phyloP scores from a whole-genome alignment of 2,888 invertebrate species.

The Clistopyga incitator region DNA sequence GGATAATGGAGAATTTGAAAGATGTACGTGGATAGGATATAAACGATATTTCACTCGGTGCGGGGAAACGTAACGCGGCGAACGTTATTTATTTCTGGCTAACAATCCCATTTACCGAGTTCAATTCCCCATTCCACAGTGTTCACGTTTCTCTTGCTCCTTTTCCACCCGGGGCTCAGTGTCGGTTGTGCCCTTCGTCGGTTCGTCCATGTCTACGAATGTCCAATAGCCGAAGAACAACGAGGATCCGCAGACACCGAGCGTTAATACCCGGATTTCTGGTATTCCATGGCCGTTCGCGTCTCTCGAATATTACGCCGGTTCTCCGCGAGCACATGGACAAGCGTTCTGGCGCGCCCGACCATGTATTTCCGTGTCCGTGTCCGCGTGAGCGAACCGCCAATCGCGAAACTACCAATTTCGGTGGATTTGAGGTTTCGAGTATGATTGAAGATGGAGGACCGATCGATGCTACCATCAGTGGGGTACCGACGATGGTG shows the following conservation, averaged over 20 bases:
- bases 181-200: slow-evolving; percentile 48
- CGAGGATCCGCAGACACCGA: slow-evolving; percentile 62
- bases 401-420: slow-evolving; percentile 60
- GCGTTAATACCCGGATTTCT: slow-evolving; percentile 69
- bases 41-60: slow-evolving; percentile 68
- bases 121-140: slow-evolving; percentile 71
- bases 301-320: slow-evolving; percentile 55
- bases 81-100: slow-evolving; percentile 71
- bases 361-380: slow-evolving; percentile 5
- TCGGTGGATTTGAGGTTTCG: slow-evolving; percentile 52
- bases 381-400: slow-evolving; percentile 27
- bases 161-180: slow-evolving; percentile 54
- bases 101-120: slow-evolving; percentile 73
- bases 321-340: slow-evolving; percentile 13
- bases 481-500: slow-evolving; percentile 25
- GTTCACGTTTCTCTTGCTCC: slow-evolving; percentile 34
- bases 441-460: slow-evolving; percentile 43
- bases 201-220: slow-evolving; percentile 60
- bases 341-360: slow-evolving; percentile 32
- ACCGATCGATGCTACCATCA: slow-evolving; percentile 9
- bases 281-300: slow-evolving; percentile 5
- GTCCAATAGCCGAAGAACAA: slow-evolving; percentile 73
- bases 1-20: slow-evolving; percentile 17
- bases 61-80: slow-evolving; percentile 45
- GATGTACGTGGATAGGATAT: slow-evolving; percentile 15